Conservation (phyloP, 2,797 vertebrate species). For the Aplochiton taeniatus region DNA sequence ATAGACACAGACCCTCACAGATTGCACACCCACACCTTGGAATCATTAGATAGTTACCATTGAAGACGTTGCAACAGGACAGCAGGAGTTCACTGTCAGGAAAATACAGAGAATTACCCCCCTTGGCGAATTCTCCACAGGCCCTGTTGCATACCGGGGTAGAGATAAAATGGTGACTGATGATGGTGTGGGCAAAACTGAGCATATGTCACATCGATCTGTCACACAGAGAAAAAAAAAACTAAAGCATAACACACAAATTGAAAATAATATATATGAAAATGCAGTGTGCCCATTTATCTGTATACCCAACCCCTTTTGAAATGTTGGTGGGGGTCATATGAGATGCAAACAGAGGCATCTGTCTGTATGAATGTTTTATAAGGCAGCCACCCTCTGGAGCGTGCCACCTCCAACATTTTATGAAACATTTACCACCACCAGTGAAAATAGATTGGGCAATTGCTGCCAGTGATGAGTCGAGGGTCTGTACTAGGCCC, state of each 20-base stretch:
- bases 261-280: slow-evolving; percentile 33
- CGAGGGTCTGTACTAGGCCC: slow-evolving; percentile 32
- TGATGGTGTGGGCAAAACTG: neutral
- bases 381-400: slow-evolving; percentile 56
- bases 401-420: slow-evolving; percentile 45
- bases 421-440: slow-evolving; percentile 53
- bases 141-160: neutral
- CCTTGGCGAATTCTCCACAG: neutral
- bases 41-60: slow-evolving; percentile 2
- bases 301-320: slow-evolving; percentile 45
- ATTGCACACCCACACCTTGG: too few species aligned
- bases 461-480: slow-evolving; percentile 48
- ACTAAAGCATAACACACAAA: slow-evolving; percentile 15
- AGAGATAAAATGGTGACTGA: slow-evolving; percentile 1
- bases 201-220: neutral
- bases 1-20: neutral
- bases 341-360: slow-evolving; percentile 65
- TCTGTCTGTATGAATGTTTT: slow-evolving; percentile 72
- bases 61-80: neutral
- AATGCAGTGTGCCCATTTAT: slow-evolving; percentile 52
- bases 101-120: slow-evolving; percentile 3
- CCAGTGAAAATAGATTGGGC: slow-evolving; percentile 55
- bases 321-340: slow-evolving; percentile 47
- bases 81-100: slow-evolving; percentile 4
- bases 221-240: slow-evolving; percentile 20